Evolutionary conservation across 1,140 invertebrate genomes (phyloP).

Genomic region (Yoshiicerus persimilis): DNA sequence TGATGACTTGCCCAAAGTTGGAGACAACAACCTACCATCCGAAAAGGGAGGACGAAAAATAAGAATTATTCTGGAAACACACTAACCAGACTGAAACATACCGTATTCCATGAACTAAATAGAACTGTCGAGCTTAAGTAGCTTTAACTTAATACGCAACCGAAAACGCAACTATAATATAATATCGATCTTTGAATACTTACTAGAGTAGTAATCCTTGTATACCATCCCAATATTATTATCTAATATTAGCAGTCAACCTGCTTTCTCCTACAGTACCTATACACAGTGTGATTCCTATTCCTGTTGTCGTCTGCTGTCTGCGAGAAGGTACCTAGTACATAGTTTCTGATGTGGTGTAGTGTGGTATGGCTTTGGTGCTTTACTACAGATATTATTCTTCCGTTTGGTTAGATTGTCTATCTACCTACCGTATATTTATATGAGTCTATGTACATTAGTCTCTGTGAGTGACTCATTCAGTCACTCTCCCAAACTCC

Average conservation of each 20-base stretch:
- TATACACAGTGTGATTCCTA: too few species aligned
- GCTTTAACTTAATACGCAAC: background rate
- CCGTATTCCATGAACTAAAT: background rate
- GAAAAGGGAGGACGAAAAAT: background rate
- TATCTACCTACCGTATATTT: background rate
- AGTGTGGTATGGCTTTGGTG: background rate
- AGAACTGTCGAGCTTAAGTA: background rate
- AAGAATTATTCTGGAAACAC: background rate
- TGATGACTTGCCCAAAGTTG: background rate
- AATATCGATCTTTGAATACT: conserved; percentile 11
- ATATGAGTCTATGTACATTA: background rate
- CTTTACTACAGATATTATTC: background rate
- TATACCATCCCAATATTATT: background rate
- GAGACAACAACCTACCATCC: background rate
- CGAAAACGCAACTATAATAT: background rate
- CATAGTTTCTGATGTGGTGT: too few species aligned
- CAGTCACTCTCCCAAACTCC: background rate
- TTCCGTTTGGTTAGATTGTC: background rate
- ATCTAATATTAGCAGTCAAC: background rate
- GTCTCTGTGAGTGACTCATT: background rate
- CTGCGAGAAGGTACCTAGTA: too few species aligned
- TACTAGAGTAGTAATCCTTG: background rate
- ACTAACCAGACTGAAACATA: background rate
- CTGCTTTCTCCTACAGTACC: background rate
- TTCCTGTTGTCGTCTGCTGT: background rate